phyloP scores from a whole-genome alignment of 2,797 vertebrate genomes.

The Salmo trutta region DNA sequence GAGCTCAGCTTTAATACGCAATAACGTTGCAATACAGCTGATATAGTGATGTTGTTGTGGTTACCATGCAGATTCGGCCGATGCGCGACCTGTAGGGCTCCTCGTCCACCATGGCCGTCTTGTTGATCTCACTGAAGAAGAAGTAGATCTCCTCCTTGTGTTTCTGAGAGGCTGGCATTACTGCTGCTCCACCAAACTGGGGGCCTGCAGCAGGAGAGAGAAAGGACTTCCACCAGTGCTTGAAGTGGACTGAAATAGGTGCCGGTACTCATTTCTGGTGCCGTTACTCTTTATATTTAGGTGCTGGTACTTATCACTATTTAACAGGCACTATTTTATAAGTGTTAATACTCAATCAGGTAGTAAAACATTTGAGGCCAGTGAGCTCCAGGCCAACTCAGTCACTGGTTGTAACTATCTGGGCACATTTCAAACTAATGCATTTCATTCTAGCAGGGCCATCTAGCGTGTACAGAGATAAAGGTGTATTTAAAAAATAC shows the following conservation, averaged over 20 bases:
- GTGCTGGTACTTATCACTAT: not conserved
- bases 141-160: conserved; percentile 81
- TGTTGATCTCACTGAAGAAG: conserved; percentile 83
- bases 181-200: conserved; percentile 78
- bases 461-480: not conserved
- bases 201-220: conserved; percentile 64
- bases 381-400: not conserved
- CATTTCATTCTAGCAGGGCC: not conserved
- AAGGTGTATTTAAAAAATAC: not conserved
- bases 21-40: not conserved
- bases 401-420: not conserved
- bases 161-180: conserved; percentile 69
- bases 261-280: not conserved
- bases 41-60: not conserved
- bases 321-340: not conserved
- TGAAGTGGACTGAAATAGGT: not conserved
- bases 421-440: not conserved
- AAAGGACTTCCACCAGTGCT: not conserved
- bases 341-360: not conserved
- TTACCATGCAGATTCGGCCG: conserved; percentile 79
- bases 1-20: too few relatives aligned
- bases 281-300: not conserved
- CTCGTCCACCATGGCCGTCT: conserved; percentile 74
- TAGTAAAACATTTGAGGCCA: not conserved
- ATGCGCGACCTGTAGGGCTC: conserved; percentile 79